phyloP scores from a whole-genome alignment of 2,888 invertebrate genomes.

The Elysia crispata region DNA sequence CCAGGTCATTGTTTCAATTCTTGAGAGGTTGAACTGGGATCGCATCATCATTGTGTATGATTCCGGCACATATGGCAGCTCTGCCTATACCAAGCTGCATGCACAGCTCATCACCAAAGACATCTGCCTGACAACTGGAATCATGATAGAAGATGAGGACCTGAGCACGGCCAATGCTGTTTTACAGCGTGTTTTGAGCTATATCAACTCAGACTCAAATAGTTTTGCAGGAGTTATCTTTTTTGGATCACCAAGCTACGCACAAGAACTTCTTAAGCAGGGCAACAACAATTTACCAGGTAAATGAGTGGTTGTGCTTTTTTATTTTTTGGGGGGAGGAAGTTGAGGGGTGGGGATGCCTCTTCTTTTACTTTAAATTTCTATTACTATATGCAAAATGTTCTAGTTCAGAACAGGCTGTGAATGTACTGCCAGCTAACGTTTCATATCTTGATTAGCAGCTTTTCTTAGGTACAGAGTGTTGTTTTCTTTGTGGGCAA shows the following conservation, averaged over 20 bases:
- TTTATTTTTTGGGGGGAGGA: no score
- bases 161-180: constrained; percentile 55
- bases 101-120: constrained; percentile 58
- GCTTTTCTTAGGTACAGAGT: no score
- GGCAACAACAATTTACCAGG: constrained; percentile 31
- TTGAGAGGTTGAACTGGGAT: constrained; percentile 76
- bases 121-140: constrained; percentile 68
- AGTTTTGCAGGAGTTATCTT: constrained; percentile 65
- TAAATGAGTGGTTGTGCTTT: background rate
- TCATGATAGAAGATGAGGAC: constrained; percentile 56
- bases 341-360: no score
- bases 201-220: constrained; percentile 48
- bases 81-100: constrained; percentile 60
- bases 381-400: no score
- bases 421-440: no score
- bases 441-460: no score
- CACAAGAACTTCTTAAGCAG: constrained; percentile 15
- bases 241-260: constrained; percentile 56
- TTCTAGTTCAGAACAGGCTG: no score
- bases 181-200: constrained; percentile 33
- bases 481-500: no score
- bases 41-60: constrained; percentile 77
- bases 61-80: constrained; percentile 64
- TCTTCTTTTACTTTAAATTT: no score
- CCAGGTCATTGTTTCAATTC: constrained; percentile 73